Evolutionary conservation across 1,140 invertebrate species (phyloP).

Genomic region (Sarcophaga peregrina): DNA sequence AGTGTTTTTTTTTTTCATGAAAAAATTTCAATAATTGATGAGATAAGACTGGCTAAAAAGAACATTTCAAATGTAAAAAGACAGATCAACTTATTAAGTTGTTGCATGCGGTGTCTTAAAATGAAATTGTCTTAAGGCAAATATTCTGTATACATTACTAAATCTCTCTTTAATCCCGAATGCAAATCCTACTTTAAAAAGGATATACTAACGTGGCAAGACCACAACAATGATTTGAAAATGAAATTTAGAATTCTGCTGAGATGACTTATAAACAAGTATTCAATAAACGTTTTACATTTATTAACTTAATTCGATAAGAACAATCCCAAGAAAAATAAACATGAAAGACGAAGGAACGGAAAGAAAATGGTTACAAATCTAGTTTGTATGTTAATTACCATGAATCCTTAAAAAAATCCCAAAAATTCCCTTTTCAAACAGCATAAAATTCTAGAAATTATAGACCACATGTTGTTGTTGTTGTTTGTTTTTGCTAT

Average conservation of each 20-base stretch:
- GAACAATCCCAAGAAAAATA: background rate
- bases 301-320: constrained; percentile 7
- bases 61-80: too few relatives aligned
- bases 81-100: too few relatives aligned
- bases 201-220: background rate
- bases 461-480: constrained; percentile 10
- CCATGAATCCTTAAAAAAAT: background rate
- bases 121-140: background rate
- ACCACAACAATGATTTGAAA: background rate
- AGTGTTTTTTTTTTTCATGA: too few relatives aligned
- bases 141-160: background rate
- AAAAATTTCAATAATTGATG: too few relatives aligned
- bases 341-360: background rate
- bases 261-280: constrained; percentile 10
- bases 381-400: constrained; percentile 19
- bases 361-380: background rate
- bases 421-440: background rate
- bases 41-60: too few relatives aligned
- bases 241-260: background rate
- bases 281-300: constrained; percentile 15
- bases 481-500: background rate
- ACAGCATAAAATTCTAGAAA: background rate
- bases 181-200: background rate
- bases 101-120: too few relatives aligned
- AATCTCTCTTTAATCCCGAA: background rate